A percentile compares a stretch with the other conserved stretches of the same genome.
Evolutionary conservation across 2,113 vertebrate species (phyloP).

Genomic region (Rhabdornis inornatus): DNA sequence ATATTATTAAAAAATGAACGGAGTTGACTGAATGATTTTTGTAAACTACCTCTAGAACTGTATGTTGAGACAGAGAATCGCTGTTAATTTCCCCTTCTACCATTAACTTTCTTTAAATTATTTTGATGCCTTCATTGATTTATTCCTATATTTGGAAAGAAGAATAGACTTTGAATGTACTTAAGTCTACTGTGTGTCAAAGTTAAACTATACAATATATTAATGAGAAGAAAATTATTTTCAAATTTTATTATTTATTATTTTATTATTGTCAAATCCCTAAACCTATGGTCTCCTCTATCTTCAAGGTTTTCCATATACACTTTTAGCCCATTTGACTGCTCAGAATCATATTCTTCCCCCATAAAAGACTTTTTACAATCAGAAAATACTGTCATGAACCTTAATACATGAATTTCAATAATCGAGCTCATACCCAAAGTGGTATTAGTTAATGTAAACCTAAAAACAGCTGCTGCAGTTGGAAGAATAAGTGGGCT

Average conservation of each 20-base stretch:
- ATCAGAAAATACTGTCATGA: neutral
- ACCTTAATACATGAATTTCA: neutral
- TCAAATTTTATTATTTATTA: no score
- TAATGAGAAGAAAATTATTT: neutral
- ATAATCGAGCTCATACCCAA: neutral
- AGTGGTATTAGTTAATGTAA: neutral
- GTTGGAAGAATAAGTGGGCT: neutral
- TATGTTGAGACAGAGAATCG: neutral
- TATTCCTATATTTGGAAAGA: neutral
- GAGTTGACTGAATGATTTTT: neutral
- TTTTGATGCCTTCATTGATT: neutral
- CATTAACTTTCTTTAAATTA: neutral
- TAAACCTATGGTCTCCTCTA: neutral
- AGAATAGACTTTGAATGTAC: neutral
- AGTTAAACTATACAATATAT: neutral
- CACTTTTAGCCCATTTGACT: neutral
- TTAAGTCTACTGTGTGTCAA: neutral
- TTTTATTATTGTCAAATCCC: no score
- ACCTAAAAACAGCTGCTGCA: neutral
- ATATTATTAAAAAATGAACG: neutral
- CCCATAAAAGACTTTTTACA: neutral
- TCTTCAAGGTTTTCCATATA: neutral
- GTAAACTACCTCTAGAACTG: neutral
- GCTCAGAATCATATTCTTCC: neutral
- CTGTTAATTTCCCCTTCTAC: neutral